Conservation (phyloP, 2,797 vertebrate species). For the Lacerta bilineata region DNA sequence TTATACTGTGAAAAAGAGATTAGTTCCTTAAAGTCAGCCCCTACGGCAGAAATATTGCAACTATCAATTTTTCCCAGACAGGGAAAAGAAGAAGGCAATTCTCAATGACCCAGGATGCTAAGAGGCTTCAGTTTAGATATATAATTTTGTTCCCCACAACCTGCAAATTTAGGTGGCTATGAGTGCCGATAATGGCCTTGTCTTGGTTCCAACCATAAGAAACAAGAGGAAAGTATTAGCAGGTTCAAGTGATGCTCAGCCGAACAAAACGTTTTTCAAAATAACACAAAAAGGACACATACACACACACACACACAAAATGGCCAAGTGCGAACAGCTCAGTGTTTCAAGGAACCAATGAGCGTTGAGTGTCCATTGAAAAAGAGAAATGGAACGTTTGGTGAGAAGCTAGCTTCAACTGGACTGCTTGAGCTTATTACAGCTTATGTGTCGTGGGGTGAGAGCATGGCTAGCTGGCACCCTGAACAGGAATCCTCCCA, state of each 20-base stretch:
- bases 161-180: not conserved
- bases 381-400: not conserved
- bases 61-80: not conserved
- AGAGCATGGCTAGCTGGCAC: not conserved
- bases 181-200: not conserved
- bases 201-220: not conserved
- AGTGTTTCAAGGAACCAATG: not conserved
- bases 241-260: not conserved
- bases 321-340: not conserved
- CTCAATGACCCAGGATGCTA: not conserved
- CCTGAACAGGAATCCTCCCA: not conserved
- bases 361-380: not conserved
- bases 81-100: not conserved
- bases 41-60: not conserved
- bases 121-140: not conserved
- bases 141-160: not conserved
- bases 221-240: not conserved
- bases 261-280: not conserved
- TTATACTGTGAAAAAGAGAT: not conserved
- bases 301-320: not conserved
- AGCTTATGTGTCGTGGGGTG: not conserved
- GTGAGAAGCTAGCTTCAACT: not conserved
- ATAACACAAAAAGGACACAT: not conserved
- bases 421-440: not conserved
- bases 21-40: not conserved